Conservation (phyloP, 2,797 vertebrate genomes). For the Valencia hispanica region DNA sequence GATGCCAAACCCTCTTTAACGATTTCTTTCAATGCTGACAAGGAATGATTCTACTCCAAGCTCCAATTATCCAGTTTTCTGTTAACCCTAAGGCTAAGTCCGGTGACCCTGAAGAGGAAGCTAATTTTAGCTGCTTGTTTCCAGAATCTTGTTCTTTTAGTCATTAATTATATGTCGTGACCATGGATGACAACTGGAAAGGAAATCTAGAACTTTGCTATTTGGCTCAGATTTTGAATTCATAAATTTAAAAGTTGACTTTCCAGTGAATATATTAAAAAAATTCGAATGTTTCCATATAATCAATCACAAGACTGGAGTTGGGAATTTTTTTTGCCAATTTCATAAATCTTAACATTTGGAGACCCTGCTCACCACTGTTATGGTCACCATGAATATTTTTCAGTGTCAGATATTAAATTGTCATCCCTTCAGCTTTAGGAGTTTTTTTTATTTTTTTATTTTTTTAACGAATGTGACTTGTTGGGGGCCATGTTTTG, state of each 20-base stretch:
- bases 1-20: not conserved
- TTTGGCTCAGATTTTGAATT: not conserved
- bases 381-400: not conserved
- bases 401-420: not conserved
- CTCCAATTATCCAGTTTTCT: not conserved
- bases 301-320: not conserved
- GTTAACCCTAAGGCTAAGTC: not conserved
- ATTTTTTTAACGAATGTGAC: not conserved
- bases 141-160: not conserved
- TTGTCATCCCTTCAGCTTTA: not conserved
- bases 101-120: not conserved
- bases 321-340: not conserved
- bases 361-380: not conserved
- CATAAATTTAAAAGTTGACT: not conserved
- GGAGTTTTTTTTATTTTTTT: not conserved
- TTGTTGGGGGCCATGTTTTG: not conserved
- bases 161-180: not conserved
- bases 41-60: not conserved
- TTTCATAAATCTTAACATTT: not conserved
- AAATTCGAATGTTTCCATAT: not conserved
- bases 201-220: not conserved
- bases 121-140: not conserved
- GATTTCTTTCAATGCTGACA: not conserved
- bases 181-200: rapidly evolving
- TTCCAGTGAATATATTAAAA: not conserved